Conservation (phyloP, 2,888 invertebrate genomes). For the Chymomyza fuscimana region DNA sequence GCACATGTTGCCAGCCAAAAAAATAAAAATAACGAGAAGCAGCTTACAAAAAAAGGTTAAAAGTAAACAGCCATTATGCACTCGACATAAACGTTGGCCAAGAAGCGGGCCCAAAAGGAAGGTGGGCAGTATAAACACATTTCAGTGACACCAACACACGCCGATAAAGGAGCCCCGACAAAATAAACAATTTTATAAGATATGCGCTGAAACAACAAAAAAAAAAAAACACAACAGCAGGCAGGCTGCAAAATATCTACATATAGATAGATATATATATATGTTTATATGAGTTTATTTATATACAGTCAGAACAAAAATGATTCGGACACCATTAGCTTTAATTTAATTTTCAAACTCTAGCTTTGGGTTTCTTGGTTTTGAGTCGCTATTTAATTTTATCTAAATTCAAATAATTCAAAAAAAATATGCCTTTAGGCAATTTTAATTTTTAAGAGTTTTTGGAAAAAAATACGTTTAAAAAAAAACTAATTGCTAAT, state of each 20-base stretch:
- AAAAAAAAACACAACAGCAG: conserved; percentile 11
- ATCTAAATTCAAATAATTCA: no score
- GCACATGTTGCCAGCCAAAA: conserved; percentile 11
- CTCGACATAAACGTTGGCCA: conserved; percentile 57
- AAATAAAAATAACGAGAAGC: conserved; percentile 8
- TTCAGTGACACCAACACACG: conserved; percentile 45
- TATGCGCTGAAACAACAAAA: conserved; percentile 51
- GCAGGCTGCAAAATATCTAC: conserved; percentile 62
- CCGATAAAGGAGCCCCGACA: conserved; percentile 35
- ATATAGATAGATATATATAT: conserved; percentile 42
- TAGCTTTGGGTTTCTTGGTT: no score
- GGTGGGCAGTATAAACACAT: conserved; percentile 64
- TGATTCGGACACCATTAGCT: no score
- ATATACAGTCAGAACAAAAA: no score
- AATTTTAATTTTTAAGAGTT: no score
- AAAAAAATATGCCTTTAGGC: no score
- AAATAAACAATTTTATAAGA: conserved; percentile 74
- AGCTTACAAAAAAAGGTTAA: conserved; percentile 48
- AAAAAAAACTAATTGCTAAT: no score
- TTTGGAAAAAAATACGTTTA: no score
- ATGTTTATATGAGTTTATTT: background rate
- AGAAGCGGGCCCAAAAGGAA: conserved; percentile 27
- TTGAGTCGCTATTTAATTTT: no score
- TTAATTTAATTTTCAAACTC: no score
- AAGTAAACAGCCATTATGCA: conserved; percentile 73